A percentile compares a stretch with the other conserved stretches of the same genome.
Conservation (phyloP, 2,113 vertebrate species). For the Oriolus oriolus region DNA sequence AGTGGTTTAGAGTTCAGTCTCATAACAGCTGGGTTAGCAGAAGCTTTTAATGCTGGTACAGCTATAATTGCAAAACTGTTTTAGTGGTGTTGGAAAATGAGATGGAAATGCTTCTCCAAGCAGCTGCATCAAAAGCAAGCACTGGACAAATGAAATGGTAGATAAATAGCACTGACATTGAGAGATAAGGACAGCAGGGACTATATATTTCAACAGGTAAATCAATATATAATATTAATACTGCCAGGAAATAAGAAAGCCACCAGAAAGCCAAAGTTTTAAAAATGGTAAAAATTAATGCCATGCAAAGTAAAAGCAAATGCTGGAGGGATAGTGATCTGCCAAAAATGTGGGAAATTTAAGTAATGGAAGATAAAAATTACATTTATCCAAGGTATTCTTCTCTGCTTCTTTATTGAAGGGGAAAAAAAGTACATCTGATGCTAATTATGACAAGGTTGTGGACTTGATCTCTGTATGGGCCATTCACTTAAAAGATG, state of each 20-base stretch:
- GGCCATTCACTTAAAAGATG: neutral
- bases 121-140: neutral
- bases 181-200: neutral
- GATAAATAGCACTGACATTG: neutral
- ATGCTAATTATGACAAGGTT: neutral
- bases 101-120: neutral
- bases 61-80: neutral
- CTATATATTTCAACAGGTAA: neutral
- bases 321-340: neutral
- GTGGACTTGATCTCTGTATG: neutral
- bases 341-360: neutral
- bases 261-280: neutral
- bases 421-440: neutral
- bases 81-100: neutral
- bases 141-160: neutral
- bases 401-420: neutral
- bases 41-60: neutral
- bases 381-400: neutral
- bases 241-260: neutral
- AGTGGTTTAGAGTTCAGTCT: neutral
- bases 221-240: neutral
- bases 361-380: neutral
- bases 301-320: neutral
- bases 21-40: neutral
- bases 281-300: neutral